Base-by-base conservation (phyloP, 2,888 invertebrate species). In the Sylvicola cinctus region DNA sequence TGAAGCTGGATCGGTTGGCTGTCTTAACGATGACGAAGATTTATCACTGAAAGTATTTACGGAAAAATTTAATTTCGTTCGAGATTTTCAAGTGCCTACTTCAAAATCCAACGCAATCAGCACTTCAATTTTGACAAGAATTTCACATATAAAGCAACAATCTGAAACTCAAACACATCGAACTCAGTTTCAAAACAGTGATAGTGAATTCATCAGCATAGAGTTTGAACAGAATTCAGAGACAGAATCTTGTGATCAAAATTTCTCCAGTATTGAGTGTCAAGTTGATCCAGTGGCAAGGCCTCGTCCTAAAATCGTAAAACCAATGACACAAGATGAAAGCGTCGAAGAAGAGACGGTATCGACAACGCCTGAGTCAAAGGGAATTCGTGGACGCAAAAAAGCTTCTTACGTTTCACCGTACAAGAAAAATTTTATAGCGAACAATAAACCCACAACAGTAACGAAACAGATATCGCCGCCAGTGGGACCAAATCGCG, bases 321-420 rank as follows among this genome's bases (percentile, higher is more conserved):
- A 70, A 47, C 70, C 70, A 1, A 48, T 47, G 26, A 51, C 52
- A 31, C 52, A 60, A 29, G 60, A 61, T 36, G 58, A 55, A 23
- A 63, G 63, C 37, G 44, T 60, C 4, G 61, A 63, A 38, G 61
- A 62, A 60, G 27, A 51, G 42, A 12, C 23, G 10, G 15, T 14
- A 12, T 23, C 20, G 5, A 31, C 13, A 14, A 42, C 44, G 7
- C 42, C 29, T 12, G 34, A 38, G 30, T 16, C 45, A 2, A 56
- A 54, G 36, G 41, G 44, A 4, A 46, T 58, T 16, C 48, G 55
- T 14, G 58, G 59, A 2, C 65, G 69, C 1, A 76, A 74, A 46
- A 58, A 58, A 38, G 69, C 74, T 0, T 57, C 73, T 28, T 81
- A 80, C 50, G 59, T 70, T 12, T 68, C 71, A 10, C 66, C 68